Base-by-base conservation (phyloP, 2,113 vertebrate species). In the Ctenomys sociabilis region DNA sequence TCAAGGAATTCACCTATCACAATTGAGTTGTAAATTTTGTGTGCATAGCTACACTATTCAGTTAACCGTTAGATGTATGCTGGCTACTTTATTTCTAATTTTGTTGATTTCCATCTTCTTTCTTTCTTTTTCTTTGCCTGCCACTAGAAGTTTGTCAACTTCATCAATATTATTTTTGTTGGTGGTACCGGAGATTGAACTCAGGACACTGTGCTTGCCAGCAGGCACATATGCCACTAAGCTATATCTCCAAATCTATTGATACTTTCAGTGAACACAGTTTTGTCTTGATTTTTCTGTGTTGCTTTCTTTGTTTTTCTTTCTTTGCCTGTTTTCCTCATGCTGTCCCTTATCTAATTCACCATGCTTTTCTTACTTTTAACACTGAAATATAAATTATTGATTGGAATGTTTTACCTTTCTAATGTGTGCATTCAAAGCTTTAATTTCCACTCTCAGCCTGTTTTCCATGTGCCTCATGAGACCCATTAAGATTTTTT, bases 401-500 rank as follows among this genome's bases (percentile, higher is more conserved):
- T 61, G 35, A 91, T 81, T 93, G 68, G 17, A 95, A 87, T 43
- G 4, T 68, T 40, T 5, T 7, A 37, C 3, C n/a, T 92, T 90
- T 77, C 59, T 45, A 43, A 52, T 12, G 3, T 45, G 3, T 26
- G 17, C 5, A 9, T 85, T 66, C 37, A 52, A 4, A 21, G 8
- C 22, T 84, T 75, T 86, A 64, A 52, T 63, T 83, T 68, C 19
- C n/a, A 16, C 19, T 84, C 28, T 57, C 9, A 83, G 17, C 12
- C 35, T 68, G 10, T 4, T 40, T 90, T 54, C 70, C 83, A 21
- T 54, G 13, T 24, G 21, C 68, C 13, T 59, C 64, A 87, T 13
- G 87, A 54, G 63, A 12, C 5, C 16, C 21, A 70, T n/a, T 45
- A 22, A 22, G 22, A 11, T 32, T 49, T 24, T 66, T 78, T 1